These are phyloP conservation scores for Drosophila truncata DNA, from an alignment of 1,140 invertebrate species.

Conservation along the genomic window DNA sequence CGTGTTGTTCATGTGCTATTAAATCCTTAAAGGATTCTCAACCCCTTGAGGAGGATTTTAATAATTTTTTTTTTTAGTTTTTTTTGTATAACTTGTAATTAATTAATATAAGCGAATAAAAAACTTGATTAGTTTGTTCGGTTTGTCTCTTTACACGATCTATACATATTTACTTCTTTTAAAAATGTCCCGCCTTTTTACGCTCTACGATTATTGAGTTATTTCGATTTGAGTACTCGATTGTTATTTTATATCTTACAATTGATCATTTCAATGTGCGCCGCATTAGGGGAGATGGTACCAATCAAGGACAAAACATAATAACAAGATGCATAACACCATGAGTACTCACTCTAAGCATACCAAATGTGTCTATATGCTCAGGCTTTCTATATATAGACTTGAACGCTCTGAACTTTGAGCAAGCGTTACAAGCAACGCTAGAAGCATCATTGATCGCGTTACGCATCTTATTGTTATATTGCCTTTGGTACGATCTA, in stretches of 20 bases:
- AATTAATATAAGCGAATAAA: slow-evolving; percentile 79
- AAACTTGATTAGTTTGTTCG: slow-evolving; percentile 77
- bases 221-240: slow-evolving; percentile 41
- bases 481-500: slow-evolving; percentile 25
- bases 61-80: neutral
- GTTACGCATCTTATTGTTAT: neutral
- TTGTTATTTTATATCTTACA: slow-evolving; percentile 52
- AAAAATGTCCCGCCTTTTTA: slow-evolving; percentile 30
- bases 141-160: slow-evolving; percentile 68
- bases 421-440: neutral
- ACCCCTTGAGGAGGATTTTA: slow-evolving; percentile 11
- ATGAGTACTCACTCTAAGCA: neutral
- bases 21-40: slow-evolving; percentile 21
- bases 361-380: neutral
- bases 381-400: too few relatives aligned
- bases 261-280: slow-evolving; percentile 48
- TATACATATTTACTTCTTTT: slow-evolving; percentile 67
- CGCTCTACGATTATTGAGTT: slow-evolving; percentile 40
- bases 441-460: too few relatives aligned
- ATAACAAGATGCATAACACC: neutral
- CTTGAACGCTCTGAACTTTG: neutral
- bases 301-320: neutral
- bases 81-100: slow-evolving; percentile 55
- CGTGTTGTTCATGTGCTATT: slow-evolving; percentile 7
- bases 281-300: slow-evolving; percentile 14